Percentiles rank a stretch among this genome's conserved stretches.
Evolutionary conservation across 1,140 invertebrate genomes (phyloP).

Genomic region (Danaus plexippus): DNA sequence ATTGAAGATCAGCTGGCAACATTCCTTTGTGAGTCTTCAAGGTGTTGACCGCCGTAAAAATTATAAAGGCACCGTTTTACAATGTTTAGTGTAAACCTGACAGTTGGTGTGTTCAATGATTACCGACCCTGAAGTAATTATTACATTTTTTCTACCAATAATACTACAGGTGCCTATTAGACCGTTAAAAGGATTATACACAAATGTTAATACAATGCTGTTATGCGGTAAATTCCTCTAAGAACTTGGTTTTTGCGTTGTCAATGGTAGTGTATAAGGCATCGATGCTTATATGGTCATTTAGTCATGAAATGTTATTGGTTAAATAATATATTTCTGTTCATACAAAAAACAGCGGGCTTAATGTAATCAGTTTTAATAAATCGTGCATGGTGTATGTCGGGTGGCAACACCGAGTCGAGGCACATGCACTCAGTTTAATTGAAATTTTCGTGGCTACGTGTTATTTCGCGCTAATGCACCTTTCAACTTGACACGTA

Average conservation of each 20-base stretch:
- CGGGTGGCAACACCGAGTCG: conserved; percentile 9
- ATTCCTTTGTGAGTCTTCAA: conserved; percentile 12
- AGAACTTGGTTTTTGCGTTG: too few species aligned
- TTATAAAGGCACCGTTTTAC: conserved; percentile 25
- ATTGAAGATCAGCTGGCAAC: too few species aligned
- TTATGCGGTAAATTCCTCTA: too few species aligned
- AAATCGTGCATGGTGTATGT: conserved; percentile 28
- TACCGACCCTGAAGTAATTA: conserved; percentile 51
- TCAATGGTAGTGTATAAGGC: too few species aligned
- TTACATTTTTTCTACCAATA: conserved; percentile 36
- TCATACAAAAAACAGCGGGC: conserved; percentile 7
- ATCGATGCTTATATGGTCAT: too few species aligned
- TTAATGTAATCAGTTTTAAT: conserved; percentile 51
- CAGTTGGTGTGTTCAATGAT: conserved; percentile 62
- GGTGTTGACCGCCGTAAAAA: conserved; percentile 26
- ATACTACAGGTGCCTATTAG: conserved; percentile 18
- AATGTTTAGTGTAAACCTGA: conserved; percentile 68
- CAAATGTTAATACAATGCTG: conserved; percentile 12
- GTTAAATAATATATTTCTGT: too few species aligned
- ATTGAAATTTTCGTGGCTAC: conserved; percentile 64
- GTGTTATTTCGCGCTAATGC: conserved; percentile 60
- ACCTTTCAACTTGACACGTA: conserved; percentile 50
- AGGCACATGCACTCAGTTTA: conserved; percentile 55
- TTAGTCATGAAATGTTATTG: too few species aligned
- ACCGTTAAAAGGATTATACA: conserved; percentile 16